phyloP scores from a whole-genome alignment of 2,113 vertebrate genomes.

The Lota lota region DNA sequence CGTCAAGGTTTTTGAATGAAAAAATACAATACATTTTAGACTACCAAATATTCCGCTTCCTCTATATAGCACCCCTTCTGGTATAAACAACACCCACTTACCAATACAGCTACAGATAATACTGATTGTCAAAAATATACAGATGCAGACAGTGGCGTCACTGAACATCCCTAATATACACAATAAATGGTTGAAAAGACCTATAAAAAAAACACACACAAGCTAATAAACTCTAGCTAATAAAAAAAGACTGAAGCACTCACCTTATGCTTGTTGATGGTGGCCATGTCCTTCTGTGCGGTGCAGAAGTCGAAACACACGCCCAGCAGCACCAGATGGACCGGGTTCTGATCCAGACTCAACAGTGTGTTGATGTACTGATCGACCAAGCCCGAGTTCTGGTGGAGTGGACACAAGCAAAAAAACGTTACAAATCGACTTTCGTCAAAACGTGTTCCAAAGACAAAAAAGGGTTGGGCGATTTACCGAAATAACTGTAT shows the following conservation, averaged over 20 bases:
- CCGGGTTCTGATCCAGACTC: slow-evolving; percentile 82
- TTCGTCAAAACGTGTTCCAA: not conserved
- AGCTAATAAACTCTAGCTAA: not conserved
- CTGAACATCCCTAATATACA: too few species aligned
- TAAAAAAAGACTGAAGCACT: slow-evolving; percentile 3
- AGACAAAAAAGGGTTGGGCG: not conserved
- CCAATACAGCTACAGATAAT: too few species aligned
- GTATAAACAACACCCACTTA: too few species aligned
- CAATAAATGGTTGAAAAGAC: too few species aligned
- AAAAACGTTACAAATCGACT: not conserved
- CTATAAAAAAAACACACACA: not conserved
- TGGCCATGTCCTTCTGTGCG: slow-evolving; percentile 78
- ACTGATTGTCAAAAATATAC: too few species aligned
- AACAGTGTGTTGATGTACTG: slow-evolving; percentile 85
- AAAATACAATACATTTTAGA: too few species aligned
- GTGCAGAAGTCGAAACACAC: slow-evolving; percentile 87
- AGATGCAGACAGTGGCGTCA: too few species aligned
- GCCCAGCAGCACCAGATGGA: slow-evolving; percentile 80
- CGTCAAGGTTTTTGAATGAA: too few species aligned
- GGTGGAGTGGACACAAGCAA: slow-evolving; percentile 23
- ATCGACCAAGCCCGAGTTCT: slow-evolving; percentile 86
- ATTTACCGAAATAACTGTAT: too few species aligned
- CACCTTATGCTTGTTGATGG: slow-evolving; percentile 85
- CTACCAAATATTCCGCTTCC: too few species aligned
- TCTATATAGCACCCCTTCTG: too few species aligned